Percentiles rank a stretch among this genome's conserved stretches.
Evolutionary conservation across 2,113 vertebrate genomes (phyloP).

Genomic region (Procavia capensis): DNA sequence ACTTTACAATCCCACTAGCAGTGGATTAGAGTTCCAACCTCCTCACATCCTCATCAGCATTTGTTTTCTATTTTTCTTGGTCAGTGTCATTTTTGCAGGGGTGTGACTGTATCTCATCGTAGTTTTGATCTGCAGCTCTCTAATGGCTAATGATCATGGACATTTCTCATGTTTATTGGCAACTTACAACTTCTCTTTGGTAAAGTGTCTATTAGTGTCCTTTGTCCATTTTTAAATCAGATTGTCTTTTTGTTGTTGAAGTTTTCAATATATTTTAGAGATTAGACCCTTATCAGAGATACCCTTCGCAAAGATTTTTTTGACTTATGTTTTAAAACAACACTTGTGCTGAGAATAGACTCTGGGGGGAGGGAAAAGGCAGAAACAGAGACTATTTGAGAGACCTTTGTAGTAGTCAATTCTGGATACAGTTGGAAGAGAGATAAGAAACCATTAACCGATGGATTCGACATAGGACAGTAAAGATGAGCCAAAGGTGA

Average conservation of each 20-base stretch:
- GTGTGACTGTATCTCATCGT: not conserved
- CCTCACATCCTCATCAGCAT: too few relatives aligned
- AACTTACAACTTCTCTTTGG: not conserved
- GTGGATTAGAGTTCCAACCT: not conserved
- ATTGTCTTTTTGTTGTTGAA: not conserved
- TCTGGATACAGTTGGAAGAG: not conserved
- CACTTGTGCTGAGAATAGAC: not conserved
- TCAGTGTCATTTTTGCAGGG: too few relatives aligned
- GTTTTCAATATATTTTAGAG: not conserved
- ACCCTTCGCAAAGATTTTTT: not conserved
- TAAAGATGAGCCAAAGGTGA: not conserved
- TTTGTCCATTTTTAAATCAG: not conserved
- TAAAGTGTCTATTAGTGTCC: not conserved
- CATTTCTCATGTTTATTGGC: not conserved
- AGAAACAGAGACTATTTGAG: not conserved
- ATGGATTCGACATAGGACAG: not conserved
- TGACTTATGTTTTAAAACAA: not conserved
- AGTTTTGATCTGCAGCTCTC: not conserved
- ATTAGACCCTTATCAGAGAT: not conserved
- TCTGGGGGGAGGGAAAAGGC: not conserved
- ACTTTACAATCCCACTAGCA: not conserved
- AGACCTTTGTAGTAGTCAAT: not conserved
- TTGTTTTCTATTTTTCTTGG: too few relatives aligned
- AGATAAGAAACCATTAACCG: not conserved
- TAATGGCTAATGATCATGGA: not conserved